These are phyloP conservation scores for Orthosia incerta DNA, from an alignment of 2,888 invertebrate species.

Conservation along the genomic window DNA sequence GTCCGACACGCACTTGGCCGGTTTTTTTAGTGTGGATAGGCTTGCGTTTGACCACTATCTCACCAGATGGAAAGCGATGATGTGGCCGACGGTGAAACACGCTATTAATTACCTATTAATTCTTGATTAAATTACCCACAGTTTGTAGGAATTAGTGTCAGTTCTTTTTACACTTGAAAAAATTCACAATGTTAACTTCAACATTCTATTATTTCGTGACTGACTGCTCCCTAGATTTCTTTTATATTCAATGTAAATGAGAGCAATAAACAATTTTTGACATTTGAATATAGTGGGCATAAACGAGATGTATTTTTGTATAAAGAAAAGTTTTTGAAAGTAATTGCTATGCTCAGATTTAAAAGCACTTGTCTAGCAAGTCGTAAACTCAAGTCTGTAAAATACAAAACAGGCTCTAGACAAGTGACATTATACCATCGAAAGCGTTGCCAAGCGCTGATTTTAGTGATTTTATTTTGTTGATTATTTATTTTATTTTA, in stretches of 20 bases:
- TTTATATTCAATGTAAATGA: conserved; percentile 2
- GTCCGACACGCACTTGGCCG: too few relatives aligned
- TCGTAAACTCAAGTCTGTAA: conserved; percentile 18
- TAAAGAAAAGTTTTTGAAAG: conserved; percentile 13
- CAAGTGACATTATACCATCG: too few relatives aligned
- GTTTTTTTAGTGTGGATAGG: too few relatives aligned
- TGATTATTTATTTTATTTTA: too few relatives aligned
- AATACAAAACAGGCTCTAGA: too few relatives aligned
- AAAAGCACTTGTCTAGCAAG: background rate
- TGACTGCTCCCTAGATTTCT: background rate
- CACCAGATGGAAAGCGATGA: too few relatives aligned
- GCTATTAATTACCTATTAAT: too few relatives aligned
- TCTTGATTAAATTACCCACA: background rate
- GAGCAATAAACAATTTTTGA: conserved; percentile 13
- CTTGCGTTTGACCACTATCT: too few relatives aligned
- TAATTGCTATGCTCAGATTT: background rate
- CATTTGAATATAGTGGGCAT: conserved; percentile 14
- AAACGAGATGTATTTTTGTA: conserved; percentile 18
- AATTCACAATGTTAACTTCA: background rate
- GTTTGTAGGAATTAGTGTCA: too few relatives aligned
- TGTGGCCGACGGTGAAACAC: too few relatives aligned
- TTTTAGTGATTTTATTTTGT: too few relatives aligned
- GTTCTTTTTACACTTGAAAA: background rate
- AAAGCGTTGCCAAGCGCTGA: too few relatives aligned
- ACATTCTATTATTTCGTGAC: background rate